phyloP scores from a whole-genome alignment of 2,113 vertebrate genomes.

The Coptodon rendalli region DNA sequence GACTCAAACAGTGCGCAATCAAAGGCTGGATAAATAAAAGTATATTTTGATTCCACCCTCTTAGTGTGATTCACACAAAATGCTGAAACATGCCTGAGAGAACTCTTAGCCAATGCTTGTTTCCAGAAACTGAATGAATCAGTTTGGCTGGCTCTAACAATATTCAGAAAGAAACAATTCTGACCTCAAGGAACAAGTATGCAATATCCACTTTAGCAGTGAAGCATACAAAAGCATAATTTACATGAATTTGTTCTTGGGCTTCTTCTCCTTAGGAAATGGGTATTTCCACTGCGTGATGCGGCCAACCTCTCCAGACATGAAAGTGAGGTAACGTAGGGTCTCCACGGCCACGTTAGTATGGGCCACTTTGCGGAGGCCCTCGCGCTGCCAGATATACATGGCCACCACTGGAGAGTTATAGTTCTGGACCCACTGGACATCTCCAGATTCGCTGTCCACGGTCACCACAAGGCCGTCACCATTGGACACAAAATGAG shows the following conservation, averaged over 20 bases:
- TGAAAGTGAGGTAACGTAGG: slow-evolving; percentile 93
- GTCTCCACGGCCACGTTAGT: slow-evolving; percentile 94
- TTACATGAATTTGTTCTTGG: slow-evolving; percentile 92
- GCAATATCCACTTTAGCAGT: background rate
- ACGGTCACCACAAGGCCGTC: slow-evolving; percentile 97
- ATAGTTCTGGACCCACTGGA: slow-evolving; percentile 96
- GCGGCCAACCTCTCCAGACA: slow-evolving; percentile 93
- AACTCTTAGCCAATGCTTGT: background rate
- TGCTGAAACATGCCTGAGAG: background rate
- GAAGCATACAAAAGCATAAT: background rate
- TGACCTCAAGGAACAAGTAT: background rate
- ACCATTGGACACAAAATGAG: slow-evolving; percentile 95
- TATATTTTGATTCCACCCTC: background rate
- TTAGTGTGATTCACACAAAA: background rate
- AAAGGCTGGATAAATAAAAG: background rate
- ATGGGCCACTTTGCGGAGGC: slow-evolving; percentile 86
- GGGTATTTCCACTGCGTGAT: slow-evolving; percentile 99
- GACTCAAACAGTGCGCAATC: background rate
- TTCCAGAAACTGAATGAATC: background rate
- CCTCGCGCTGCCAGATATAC: slow-evolving; percentile 95
- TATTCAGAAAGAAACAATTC: background rate
- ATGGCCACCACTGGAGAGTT: slow-evolving; percentile 95
- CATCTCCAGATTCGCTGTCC: slow-evolving; percentile 89
- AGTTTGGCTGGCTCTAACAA: background rate
- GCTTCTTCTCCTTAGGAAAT: slow-evolving; percentile 89